Evolutionary conservation across 2,888 invertebrate genomes (phyloP).

Genomic region (Autographa pulchrina): DNA sequence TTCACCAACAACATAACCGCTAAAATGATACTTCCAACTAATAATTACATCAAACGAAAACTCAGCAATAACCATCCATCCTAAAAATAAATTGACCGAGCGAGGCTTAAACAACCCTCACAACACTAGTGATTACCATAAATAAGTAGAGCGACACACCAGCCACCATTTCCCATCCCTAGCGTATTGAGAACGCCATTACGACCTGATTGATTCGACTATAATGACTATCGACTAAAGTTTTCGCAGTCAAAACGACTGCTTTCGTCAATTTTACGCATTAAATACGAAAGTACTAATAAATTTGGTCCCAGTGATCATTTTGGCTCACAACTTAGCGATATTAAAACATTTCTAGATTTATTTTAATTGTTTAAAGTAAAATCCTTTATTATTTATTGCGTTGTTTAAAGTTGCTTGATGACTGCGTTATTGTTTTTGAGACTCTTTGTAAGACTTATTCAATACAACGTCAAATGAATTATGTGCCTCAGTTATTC

Average conservation of each 20-base stretch:
- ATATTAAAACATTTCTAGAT: conserved; percentile 68
- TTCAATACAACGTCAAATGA: conserved; percentile 11
- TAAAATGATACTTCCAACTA: neutral
- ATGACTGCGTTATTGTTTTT: conserved; percentile 29
- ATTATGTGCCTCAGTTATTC: neutral
- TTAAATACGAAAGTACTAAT: conserved; percentile 76
- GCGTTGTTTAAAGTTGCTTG: conserved; percentile 44
- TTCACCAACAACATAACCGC: no score
- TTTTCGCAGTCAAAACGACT: conserved; percentile 76
- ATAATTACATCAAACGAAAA: conserved; percentile 19
- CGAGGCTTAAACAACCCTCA: conserved; percentile 41
- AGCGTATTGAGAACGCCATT: conserved; percentile 72
- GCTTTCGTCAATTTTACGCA: conserved; percentile 82
- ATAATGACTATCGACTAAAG: conserved; percentile 81
- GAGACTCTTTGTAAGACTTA: conserved; percentile 24
- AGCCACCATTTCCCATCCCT: conserved; percentile 66
- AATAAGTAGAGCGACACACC: conserved; percentile 73
- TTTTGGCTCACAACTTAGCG: conserved; percentile 75
- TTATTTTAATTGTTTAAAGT: conserved; percentile 73
- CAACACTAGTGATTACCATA: conserved; percentile 75
- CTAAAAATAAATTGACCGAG: conserved; percentile 60
- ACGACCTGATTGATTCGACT: conserved; percentile 82
- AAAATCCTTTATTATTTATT: conserved; percentile 67
- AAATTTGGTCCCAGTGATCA: conserved; percentile 80
- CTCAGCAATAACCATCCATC: conserved; percentile 44